Evolutionary conservation across 53 echinoderm and acorn worm genomes (phyloP).

Genomic region (Antedon mediterranea): DNA sequence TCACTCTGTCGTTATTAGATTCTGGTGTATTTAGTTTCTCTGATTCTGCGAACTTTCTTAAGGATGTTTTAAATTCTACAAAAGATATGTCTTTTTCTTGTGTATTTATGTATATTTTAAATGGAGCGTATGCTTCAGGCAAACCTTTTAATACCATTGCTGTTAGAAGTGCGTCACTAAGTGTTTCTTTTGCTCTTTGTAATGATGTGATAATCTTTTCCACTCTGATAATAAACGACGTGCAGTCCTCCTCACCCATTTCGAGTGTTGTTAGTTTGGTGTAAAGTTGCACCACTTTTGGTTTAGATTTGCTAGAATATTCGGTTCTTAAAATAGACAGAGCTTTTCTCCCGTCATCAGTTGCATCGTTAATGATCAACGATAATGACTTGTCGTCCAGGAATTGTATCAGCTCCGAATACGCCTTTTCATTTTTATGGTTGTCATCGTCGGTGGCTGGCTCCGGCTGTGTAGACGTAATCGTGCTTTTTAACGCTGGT

Average conservation of each 20-base stretch:
- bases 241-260: neutral
- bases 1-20: neutral
- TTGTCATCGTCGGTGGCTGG: neutral
- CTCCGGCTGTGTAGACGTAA: neutral
- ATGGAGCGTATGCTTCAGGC: neutral
- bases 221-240: conserved; percentile 3
- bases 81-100: neutral
- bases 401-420: conserved; percentile 3
- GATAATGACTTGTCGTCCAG: conserved; percentile 2
- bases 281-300: neutral
- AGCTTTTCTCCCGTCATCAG: neutral
- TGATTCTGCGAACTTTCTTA: conserved; percentile 2
- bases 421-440: conserved; percentile 8
- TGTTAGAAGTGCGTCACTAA: neutral
- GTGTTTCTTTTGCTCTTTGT: neutral
- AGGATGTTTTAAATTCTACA: neutral
- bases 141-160: conserved; percentile 10
- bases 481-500: neutral
- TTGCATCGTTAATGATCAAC: conserved; percentile 5
- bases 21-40: neutral
- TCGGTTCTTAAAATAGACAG: conserved; percentile 1
- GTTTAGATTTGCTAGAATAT: conserved; percentile 1
- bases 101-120: neutral
- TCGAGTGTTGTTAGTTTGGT: conserved; percentile 1
- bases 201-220: neutral